Conservation (phyloP, 2,113 vertebrate genomes). For the Cercocebus atys region DNA sequence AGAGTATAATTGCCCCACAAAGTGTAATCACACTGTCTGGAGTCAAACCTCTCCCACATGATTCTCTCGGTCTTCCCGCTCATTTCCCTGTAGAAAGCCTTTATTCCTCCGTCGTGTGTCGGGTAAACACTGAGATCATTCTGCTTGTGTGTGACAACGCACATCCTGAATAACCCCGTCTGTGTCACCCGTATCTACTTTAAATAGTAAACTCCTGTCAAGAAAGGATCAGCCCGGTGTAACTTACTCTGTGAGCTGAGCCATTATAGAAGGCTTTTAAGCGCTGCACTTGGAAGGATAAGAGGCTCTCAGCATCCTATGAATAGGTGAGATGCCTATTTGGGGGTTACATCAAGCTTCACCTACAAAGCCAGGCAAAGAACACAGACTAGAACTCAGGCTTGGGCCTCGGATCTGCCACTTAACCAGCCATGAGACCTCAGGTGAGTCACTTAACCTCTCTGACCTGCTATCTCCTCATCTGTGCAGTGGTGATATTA, state of each 20-base stretch:
- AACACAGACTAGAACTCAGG: not conserved
- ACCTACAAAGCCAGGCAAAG: not conserved
- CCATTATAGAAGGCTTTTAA: not conserved
- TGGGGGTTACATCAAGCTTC: slow-evolving; percentile 26
- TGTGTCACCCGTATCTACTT: not conserved
- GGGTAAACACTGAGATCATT: not conserved
- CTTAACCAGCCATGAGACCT: not conserved
- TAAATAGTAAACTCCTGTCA: not conserved
- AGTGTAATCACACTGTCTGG: not conserved
- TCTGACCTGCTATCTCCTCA: not conserved
- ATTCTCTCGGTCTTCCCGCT: not conserved
- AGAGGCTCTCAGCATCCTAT: slow-evolving; percentile 57
- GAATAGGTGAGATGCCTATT: slow-evolving; percentile 8
- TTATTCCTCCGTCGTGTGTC: not conserved
- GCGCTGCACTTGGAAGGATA: not conserved
- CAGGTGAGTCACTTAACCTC: not conserved
- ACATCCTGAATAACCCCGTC: not conserved
- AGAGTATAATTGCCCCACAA: not conserved
- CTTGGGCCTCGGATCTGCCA: not conserved
- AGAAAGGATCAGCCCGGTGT: not conserved
- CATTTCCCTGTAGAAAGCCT: not conserved
- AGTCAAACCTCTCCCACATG: not conserved
- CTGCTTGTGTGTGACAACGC: not conserved
- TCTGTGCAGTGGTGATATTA: not conserved
- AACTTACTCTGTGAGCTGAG: not conserved